Base-by-base conservation (phyloP, 1,140 invertebrate species). In the Notospermus geniculatus region DNA sequence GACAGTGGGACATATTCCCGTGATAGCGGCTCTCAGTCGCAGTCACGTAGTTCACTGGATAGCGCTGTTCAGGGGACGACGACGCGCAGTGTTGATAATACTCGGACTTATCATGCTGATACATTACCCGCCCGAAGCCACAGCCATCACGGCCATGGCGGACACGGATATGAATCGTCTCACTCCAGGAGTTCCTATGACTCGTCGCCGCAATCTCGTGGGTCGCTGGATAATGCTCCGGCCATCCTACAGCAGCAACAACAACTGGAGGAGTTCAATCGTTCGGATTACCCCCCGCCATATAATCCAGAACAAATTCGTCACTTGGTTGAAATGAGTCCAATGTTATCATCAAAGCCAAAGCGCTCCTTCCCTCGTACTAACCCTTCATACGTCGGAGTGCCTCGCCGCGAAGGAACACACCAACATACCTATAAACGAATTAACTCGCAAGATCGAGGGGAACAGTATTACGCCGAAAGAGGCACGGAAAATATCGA, bases 291-390 rank as follows among this genome's bases (percentile, higher is more conserved):
- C 15, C 32, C 32, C 15, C 32, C 32, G 15, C 32, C 32, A 7
- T 36, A 36, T 15, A 36, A 36, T 36, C 32, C 32, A 7, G 32
- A 36, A 36, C 32, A 36, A 36, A 36, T 36, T 7, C 32, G 32
- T 36, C 32, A 36, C 4, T 15, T 36, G 5, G 32, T 36, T 7
- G 32, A 36, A 15, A 36, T 36, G 32, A 36, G 32, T 36, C 32
- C 32, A 4, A 36, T 36, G 32, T 30, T 32, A 17, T 32, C 30
- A 13, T 29, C 54, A 29, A 76, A 75, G 67, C 75, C 73, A 43
- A 80, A 78, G 65, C 61, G 79, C 27, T 67, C 74, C 29, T 80
- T 80, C 65, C 79, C 79, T 15, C 63, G 79, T 57, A 80, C 79
- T 25, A 80, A 80, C 64, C 79, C 79, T 56, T 71, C 78, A 22